These are phyloP conservation scores for Agrilus planipennis DNA, from an alignment of 1,140 invertebrate genomes.

Conservation along the genomic window DNA sequence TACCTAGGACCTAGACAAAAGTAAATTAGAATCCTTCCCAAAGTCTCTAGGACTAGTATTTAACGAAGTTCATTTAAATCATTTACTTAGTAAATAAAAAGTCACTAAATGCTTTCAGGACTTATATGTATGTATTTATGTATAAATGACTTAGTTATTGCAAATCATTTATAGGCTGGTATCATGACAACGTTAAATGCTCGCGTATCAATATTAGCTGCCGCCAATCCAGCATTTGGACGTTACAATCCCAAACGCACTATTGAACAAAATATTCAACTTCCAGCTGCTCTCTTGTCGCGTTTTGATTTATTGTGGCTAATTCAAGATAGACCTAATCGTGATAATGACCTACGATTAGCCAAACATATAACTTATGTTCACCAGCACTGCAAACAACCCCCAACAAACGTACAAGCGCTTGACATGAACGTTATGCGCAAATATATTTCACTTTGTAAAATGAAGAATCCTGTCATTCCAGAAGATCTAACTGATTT, in stretches of 20 bases:
- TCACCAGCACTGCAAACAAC: constrained; percentile 84
- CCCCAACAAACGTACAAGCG: constrained; percentile 60
- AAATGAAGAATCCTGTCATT: constrained; percentile 76
- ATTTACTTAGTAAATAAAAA: not conserved
- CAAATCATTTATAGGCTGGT: constrained; percentile 59
- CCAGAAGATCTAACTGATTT: constrained; percentile 80
- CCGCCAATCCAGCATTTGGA: constrained; percentile 97
- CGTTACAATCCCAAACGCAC: constrained; percentile 92
- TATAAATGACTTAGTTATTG: too few species aligned
- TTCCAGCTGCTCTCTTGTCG: constrained; percentile 95
- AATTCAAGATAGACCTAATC: constrained; percentile 88
- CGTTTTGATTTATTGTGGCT: constrained; percentile 97
- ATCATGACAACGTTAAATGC: constrained; percentile 98
- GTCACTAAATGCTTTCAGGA: not conserved
- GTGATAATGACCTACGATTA: constrained; percentile 85
- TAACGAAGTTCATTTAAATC: not conserved
- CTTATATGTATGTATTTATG: too few species aligned
- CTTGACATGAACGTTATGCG: constrained; percentile 91
- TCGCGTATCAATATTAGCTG: constrained; percentile 92
- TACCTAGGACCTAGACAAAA: not conserved
- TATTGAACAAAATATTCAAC: constrained; percentile 94
- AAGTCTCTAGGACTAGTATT: not conserved
- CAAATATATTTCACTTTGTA: constrained; percentile 86
- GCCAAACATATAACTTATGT: constrained; percentile 98
- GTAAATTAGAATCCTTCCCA: not conserved